These are phyloP conservation scores for Strigamia crassipes DNA, from an alignment of 2,888 invertebrate genomes.

Conservation along the genomic window DNA sequence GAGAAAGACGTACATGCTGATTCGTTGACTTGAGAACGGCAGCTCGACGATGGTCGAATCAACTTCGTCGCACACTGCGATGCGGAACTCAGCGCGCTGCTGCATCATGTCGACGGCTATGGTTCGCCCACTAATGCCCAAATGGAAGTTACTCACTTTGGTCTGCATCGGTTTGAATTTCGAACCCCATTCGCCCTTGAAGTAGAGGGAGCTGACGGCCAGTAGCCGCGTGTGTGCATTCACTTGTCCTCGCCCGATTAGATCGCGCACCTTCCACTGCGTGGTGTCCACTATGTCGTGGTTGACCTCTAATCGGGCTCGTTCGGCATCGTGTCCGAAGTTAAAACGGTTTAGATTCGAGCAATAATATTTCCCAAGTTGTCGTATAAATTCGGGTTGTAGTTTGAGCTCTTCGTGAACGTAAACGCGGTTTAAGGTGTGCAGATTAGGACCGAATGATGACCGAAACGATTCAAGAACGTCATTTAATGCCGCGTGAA, in stretches of 20 bases:
- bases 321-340: conserved; percentile 63
- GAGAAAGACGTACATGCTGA: conserved; percentile 76
- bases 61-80: conserved; percentile 47
- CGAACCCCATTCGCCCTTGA: conserved; percentile 57
- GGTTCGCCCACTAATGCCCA: conserved; percentile 34
- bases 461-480: conserved; percentile 30
- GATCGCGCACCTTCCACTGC: conserved; percentile 76
- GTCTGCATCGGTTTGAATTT: conserved; percentile 47
- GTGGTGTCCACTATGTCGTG: conserved; percentile 80
- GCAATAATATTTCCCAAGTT: conserved; percentile 67
- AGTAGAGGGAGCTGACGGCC: conserved; percentile 62
- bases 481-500: conserved; percentile 44
- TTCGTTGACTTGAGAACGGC: conserved; percentile 62
- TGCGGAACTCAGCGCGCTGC: conserved; percentile 46
- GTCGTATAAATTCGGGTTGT: conserved; percentile 32
- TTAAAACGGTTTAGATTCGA: conserved; percentile 69
- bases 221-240: conserved; percentile 56
- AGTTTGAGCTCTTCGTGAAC: conserved; percentile 45
- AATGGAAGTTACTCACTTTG: conserved; percentile 44
- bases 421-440: conserved; percentile 32
- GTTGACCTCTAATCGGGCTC: conserved; percentile 68
- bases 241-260: conserved; percentile 58
- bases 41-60: conserved; percentile 45
- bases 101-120: conserved; percentile 47
- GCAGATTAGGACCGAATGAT: background rate